phyloP scores from a whole-genome alignment of 2,888 invertebrate genomes.

The Trichacis sp. region DNA sequence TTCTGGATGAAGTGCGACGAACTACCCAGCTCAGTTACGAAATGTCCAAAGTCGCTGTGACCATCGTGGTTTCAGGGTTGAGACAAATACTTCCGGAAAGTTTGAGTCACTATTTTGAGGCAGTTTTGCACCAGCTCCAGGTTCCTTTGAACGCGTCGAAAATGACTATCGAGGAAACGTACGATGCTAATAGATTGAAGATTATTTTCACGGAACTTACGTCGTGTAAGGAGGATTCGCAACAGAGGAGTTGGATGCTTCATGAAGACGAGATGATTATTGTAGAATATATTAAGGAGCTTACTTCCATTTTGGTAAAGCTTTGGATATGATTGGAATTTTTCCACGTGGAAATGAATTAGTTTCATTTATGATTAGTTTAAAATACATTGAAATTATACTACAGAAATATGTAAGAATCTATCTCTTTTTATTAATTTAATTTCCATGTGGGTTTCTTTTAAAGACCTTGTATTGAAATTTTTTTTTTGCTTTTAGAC shows the following conservation, averaged over 20 bases:
- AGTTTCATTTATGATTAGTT: too few relatives aligned
- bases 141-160: constrained; percentile 75
- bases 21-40: constrained; percentile 89
- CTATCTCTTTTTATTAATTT: too few relatives aligned
- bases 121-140: constrained; percentile 73
- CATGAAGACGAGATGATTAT: constrained; percentile 94
- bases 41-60: constrained; percentile 85
- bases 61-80: constrained; percentile 78
- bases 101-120: constrained; percentile 74
- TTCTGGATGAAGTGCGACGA: constrained; percentile 83
- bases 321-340: constrained; percentile 8
- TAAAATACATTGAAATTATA: too few relatives aligned
- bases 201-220: constrained; percentile 87
- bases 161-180: constrained; percentile 82
- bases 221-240: constrained; percentile 93
- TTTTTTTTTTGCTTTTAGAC: constrained; percentile 73
- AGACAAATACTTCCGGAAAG: constrained; percentile 73
- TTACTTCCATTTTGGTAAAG: constrained; percentile 85
- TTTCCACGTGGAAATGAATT: too few relatives aligned
- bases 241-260: constrained; percentile 95
- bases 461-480: too few relatives aligned
- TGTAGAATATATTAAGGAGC: constrained; percentile 84
- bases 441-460: too few relatives aligned
- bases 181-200: constrained; percentile 86
- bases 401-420: too few relatives aligned